Conservation (phyloP, 2,797 vertebrate species). For the Aldrovandia affinis region DNA sequence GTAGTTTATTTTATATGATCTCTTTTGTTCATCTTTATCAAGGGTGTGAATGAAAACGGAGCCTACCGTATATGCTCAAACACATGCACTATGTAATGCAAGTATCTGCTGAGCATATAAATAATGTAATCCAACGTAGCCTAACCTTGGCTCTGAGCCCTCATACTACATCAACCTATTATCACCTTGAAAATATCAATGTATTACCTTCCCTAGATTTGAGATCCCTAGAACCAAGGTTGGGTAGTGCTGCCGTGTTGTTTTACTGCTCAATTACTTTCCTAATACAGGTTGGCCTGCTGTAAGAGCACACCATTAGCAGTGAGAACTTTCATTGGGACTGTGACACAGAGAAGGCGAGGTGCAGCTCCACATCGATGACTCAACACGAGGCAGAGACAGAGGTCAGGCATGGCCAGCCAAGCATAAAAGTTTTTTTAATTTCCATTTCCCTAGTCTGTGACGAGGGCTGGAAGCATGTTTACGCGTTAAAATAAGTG, state of each 20-base stretch:
- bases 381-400: not conserved
- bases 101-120: not conserved
- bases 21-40: no score
- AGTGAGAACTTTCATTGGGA: not conserved
- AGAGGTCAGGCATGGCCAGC: not conserved
- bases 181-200: not conserved
- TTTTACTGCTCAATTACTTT: conserved; percentile 17
- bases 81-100: not conserved
- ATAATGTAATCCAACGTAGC: not conserved
- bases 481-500: not conserved
- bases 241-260: not conserved
- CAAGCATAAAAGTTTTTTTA: not conserved
- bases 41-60: no score
- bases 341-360: not conserved
- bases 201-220: not conserved
- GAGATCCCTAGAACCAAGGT: no score
- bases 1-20: no score
- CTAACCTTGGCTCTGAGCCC: not conserved
- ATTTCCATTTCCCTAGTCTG: not conserved
- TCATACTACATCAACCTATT: not conserved
- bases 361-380: not conserved
- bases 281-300: not conserved
- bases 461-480: not conserved
- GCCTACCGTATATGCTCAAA: not conserved
- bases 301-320: not conserved